Evolutionary conservation across 2,797 vertebrate genomes (phyloP), one percentile per base, ranked within the genome.

Genomic region (Chanos chanos): DNA sequence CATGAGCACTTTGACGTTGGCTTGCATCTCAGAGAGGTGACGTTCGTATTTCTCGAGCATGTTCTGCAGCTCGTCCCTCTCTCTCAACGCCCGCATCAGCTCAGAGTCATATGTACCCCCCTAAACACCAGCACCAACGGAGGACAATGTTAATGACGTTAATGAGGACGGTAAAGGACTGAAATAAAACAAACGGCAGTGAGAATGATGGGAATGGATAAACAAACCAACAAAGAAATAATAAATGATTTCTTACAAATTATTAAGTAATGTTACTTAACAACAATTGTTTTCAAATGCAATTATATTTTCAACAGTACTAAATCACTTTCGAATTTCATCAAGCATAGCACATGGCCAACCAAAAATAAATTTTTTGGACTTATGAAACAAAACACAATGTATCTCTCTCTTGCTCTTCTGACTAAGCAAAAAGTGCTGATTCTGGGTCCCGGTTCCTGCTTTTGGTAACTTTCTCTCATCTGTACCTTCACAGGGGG

Each of bases 1-100:
- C 50, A 79, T 89, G 59, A 92, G 85, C 73, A 92, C 87, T 69
- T 85, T 86, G 48, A 90, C 55, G 31, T 91, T 89, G 63, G 78
- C 86, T 81, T 91, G 89, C 72, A 90, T 85, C 86, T 94, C 89
- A 74, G 85, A 81, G 62, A 92, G 50, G 52, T 79, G 85, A 18
- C 68, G 72, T 60, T 93, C 77, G 25, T 86, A 83, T 66, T 87
- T 91, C 71, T 87, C 86, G 69, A 90, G 63, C 21, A 79, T 84
- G 64, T 77, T 77, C 67, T 84, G 87, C 64, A 89, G 66, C 30
- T 89, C 84, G 72, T 92, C 89, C 66, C 31, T 21, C 65, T 92
- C 86, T 75, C 72, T 83, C 31, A 81, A 16, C 30, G 82, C 63
- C 72, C 87, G 84, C 72, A 86, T 79, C 61, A 89, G 65, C 53